These are phyloP conservation scores for Xenotilapia longispinis DNA, from an alignment of 2,113 vertebrate genomes.

Conservation along the genomic window DNA sequence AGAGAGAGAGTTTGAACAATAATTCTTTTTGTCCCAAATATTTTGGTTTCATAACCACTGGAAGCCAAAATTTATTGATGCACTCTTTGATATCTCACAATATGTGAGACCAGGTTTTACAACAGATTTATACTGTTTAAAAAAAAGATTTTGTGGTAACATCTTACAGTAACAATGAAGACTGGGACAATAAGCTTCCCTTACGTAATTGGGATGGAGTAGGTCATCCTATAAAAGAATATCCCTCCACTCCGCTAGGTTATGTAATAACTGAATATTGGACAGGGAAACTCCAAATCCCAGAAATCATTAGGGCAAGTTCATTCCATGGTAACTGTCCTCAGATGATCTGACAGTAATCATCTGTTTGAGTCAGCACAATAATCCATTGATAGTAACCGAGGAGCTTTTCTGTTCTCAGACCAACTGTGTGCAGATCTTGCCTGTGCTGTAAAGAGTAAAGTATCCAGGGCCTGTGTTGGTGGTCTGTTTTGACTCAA, in stretches of 20 bases:
- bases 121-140: neutral
- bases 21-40: neutral
- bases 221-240: neutral
- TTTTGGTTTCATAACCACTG: neutral
- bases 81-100: neutral
- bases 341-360: conserved; percentile 13
- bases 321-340: neutral
- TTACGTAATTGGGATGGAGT: neutral
- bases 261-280: conserved; percentile 37
- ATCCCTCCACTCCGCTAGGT: neutral
- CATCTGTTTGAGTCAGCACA: conserved; percentile 3
- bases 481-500: conserved; percentile 19
- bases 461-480: neutral
- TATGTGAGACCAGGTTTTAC: neutral
- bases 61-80: neutral
- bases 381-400: conserved; percentile 13
- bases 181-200: neutral
- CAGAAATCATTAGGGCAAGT: conserved; percentile 14
- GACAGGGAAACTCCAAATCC: conserved; percentile 32
- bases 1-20: neutral
- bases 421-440: neutral
- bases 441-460: neutral
- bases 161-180: neutral
- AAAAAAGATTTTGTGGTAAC: neutral
- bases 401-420: neutral